Percentiles rank a stretch among this genome's conserved stretches.
Conservation (phyloP, 2,797 vertebrate species). For the Nyctalus aviator region DNA sequence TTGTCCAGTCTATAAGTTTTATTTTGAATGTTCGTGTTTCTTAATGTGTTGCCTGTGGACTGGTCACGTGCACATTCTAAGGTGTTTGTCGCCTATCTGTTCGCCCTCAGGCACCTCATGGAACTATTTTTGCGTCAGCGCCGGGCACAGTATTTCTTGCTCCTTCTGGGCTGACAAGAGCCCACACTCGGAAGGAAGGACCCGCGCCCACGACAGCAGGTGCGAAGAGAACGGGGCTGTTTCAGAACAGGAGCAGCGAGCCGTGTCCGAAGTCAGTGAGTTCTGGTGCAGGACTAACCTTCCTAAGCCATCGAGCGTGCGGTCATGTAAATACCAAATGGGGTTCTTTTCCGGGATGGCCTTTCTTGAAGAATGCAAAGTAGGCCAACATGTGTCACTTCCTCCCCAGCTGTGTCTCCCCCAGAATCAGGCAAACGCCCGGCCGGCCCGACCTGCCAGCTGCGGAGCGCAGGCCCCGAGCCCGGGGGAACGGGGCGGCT, state of each 20-base stretch:
- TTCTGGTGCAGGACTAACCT: not conserved
- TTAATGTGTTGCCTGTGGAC: not conserved
- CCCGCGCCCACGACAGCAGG: constrained; percentile 12
- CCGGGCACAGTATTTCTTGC: not conserved
- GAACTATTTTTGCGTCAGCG: not conserved
- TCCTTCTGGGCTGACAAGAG: not conserved
- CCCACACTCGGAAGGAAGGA: not conserved
- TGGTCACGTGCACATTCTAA: not conserved
- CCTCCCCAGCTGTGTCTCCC: constrained; percentile 54
- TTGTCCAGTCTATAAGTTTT: not conserved
- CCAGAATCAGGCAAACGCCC: not conserved
- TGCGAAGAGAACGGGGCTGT: constrained; percentile 56
- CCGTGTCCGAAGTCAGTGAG: not conserved
- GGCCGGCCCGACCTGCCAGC: not conserved
- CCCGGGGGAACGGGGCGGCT: constrained; percentile 53
- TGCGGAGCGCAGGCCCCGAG: not conserved
- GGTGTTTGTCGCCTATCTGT: not conserved
- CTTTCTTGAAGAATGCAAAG: constrained; percentile 69
- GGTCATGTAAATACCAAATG: not conserved
- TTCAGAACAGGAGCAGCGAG: constrained; percentile 52
- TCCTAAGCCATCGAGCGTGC: constrained; percentile 48
- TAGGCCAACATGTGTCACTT: not conserved
- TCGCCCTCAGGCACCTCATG: not conserved
- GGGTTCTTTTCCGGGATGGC: constrained; percentile 58
- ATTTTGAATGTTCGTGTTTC: not conserved